A percentile compares a stretch with the other conserved stretches of the same genome.
Evolutionary conservation across 2,113 vertebrate species (phyloP).

Genomic region (Myxocyprinus asiaticus): DNA sequence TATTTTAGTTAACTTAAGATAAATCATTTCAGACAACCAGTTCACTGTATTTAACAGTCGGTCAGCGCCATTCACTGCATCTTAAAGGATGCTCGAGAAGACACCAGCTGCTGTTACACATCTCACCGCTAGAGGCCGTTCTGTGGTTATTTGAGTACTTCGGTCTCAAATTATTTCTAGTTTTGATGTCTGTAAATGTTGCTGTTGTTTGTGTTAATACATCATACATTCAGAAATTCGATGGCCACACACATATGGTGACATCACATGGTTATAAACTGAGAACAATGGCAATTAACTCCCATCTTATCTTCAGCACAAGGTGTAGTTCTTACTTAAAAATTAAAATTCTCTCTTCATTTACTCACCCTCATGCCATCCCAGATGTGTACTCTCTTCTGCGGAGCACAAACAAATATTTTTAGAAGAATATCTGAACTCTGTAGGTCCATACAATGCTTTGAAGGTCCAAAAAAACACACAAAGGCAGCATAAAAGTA

Average conservation of each 20-base stretch:
- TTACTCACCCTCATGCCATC: too few relatives aligned
- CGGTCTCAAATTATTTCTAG: background rate
- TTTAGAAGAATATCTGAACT: too few relatives aligned
- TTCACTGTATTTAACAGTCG: background rate
- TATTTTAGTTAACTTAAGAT: background rate
- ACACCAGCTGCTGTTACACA: constrained; percentile 50
- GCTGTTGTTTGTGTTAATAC: background rate
- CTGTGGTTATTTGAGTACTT: constrained; percentile 57
- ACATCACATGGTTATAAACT: background rate
- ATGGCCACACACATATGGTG: too few relatives aligned
- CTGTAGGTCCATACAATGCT: too few relatives aligned
- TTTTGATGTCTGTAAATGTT: background rate
- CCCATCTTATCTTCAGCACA: too few relatives aligned
- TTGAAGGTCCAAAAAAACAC: too few relatives aligned
- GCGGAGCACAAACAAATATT: too few relatives aligned
- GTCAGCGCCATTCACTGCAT: background rate
- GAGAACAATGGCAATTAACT: too few relatives aligned
- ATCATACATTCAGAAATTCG: background rate
- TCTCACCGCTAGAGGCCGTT: constrained; percentile 69
- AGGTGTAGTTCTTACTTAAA: too few relatives aligned
- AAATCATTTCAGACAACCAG: background rate
- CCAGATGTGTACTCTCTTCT: too few relatives aligned
- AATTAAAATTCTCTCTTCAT: too few relatives aligned
- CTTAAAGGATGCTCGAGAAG: constrained; percentile 30
- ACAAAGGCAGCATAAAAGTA: too few relatives aligned